These are phyloP conservation scores for Enteromius afrohamiltoni DNA, from an alignment of 2,797 vertebrate species.

Conservation along the genomic window DNA sequence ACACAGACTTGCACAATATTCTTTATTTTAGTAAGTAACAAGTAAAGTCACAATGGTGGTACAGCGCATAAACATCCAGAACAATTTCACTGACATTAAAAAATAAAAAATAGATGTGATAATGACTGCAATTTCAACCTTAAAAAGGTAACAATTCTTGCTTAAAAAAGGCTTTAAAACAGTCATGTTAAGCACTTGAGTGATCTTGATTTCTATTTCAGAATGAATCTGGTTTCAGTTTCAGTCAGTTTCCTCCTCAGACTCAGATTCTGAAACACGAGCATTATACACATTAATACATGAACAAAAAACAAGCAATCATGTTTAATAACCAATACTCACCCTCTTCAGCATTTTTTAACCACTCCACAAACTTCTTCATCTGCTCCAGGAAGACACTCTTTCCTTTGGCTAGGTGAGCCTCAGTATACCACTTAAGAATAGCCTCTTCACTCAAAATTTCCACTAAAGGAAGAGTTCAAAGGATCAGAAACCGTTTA, in stretches of 20 bases:
- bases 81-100: not conserved
- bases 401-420: conserved; percentile 90
- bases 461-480: conserved; percentile 79
- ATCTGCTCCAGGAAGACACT: conserved; percentile 97
- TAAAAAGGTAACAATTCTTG: not conserved
- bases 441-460: conserved; percentile 97
- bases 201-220: not conserved
- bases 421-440: conserved; percentile 94
- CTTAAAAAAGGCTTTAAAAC: not conserved
- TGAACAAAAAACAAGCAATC: not conserved
- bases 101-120: not conserved
- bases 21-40: conserved; percentile 25
- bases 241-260: not conserved
- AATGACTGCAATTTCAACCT: not conserved
- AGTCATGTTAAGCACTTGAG: not conserved
- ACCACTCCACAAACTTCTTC: conserved; percentile 98
- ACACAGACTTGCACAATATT: not conserved
- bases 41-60: not conserved
- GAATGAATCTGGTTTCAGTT: not conserved
- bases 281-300: fast-evolving
- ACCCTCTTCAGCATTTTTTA: conserved; percentile 98
- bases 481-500: not conserved
- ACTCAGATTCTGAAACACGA: conserved; percentile 8
- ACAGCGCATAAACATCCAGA: not conserved
- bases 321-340: conserved; percentile 19